Evolutionary conservation across 2,113 vertebrate species (phyloP).

Genomic region (Ictidomys tridecemlineatus): DNA sequence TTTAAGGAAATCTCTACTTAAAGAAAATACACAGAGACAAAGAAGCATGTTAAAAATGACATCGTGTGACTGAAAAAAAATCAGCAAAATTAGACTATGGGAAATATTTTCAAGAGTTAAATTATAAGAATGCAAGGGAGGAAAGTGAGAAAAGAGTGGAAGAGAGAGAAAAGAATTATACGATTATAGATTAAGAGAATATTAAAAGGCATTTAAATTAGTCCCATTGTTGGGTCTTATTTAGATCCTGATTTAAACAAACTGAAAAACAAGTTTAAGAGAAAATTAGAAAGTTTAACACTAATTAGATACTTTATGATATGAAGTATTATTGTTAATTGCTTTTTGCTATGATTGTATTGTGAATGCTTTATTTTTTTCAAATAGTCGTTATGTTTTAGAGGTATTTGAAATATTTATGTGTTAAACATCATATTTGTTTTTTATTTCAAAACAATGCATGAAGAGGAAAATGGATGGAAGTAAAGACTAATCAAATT

Average conservation of each 20-base stretch:
- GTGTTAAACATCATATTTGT: not conserved
- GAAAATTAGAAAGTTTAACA: slow-evolving; percentile 6
- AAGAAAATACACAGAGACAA: not conserved
- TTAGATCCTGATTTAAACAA: not conserved
- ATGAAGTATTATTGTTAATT: not conserved
- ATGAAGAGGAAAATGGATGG: not conserved
- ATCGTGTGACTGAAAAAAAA: not conserved
- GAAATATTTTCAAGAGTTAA: not conserved
- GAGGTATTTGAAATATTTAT: not conserved
- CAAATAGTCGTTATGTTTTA: not conserved
- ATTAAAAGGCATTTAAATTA: not conserved
- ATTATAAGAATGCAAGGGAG: not conserved
- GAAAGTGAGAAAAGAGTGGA: not conserved
- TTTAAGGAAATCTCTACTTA: not conserved
- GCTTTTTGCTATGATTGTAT: not conserved
- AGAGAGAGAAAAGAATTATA: not conserved
- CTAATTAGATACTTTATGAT: not conserved
- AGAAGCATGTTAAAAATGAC: not conserved
- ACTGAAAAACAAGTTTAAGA: not conserved
- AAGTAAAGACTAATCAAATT: not conserved
- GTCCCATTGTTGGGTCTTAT: not conserved
- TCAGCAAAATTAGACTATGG: not conserved
- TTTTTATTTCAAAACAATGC: not conserved
- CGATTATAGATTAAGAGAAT: not conserved
- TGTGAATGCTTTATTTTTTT: not conserved